Evolutionary conservation across 2,113 vertebrate species (phyloP).

Genomic region (Oreochromis spilurus): DNA sequence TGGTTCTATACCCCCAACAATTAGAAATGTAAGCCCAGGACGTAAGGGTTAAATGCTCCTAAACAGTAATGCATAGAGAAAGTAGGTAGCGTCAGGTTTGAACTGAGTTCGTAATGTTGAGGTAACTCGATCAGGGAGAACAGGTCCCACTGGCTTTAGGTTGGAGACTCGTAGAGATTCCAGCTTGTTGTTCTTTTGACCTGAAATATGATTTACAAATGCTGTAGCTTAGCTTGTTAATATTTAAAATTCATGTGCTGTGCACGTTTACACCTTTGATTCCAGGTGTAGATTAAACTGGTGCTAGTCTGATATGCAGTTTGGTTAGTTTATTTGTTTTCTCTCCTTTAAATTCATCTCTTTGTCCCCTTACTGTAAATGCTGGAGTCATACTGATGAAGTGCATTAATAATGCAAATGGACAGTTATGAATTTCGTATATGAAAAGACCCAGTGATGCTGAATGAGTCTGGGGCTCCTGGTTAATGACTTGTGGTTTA

Average conservation of each 20-base stretch:
- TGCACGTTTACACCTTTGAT: background rate
- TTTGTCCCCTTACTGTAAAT: background rate
- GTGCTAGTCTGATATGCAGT: background rate
- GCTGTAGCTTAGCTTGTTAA: conserved; percentile 3
- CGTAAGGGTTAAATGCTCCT: conserved; percentile 45
- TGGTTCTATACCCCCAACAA: conserved; percentile 35
- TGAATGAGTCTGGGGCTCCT: background rate
- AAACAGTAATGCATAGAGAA: conserved; percentile 49
- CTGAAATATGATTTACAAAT: conserved; percentile 33
- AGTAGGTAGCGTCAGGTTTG: conserved; percentile 17
- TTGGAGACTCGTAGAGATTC: background rate
- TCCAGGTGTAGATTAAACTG: background rate
- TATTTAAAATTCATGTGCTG: conserved; percentile 21
- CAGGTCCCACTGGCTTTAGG: conserved; percentile 39
- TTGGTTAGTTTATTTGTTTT: background rate
- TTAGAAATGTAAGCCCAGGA: conserved; percentile 44
- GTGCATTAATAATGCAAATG: background rate
- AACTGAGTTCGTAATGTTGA: conserved; percentile 33
- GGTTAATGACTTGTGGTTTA: conserved; percentile 40
- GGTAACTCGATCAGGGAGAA: conserved; percentile 61
- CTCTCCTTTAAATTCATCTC: background rate
- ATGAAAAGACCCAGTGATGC: conserved; percentile 12
- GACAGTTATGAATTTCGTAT: background rate
- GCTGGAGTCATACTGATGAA: background rate
- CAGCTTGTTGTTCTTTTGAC: conserved; percentile 15